These are phyloP conservation scores for Diarsia mendica DNA, from an alignment of 2,888 invertebrate genomes.

Conservation along the genomic window DNA sequence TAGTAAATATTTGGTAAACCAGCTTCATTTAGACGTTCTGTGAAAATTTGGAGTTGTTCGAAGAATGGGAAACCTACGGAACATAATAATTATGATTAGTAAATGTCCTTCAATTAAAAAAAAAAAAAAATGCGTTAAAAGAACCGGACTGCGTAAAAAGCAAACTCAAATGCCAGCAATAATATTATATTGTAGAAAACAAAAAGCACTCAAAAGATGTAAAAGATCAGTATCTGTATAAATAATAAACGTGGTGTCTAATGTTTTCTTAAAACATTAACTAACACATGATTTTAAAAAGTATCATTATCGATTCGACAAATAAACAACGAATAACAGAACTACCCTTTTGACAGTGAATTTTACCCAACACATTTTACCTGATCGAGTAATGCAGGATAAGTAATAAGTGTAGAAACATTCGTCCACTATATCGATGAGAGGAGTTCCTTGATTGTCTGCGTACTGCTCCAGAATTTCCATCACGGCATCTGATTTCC, in stretches of 20 bases:
- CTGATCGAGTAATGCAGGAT: constrained; percentile 71
- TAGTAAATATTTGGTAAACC: constrained; percentile 76
- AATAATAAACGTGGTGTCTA: neutral
- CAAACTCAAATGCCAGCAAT: neutral
- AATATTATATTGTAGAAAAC: neutral
- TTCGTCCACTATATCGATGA: constrained; percentile 73
- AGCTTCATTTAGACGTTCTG: constrained; percentile 73
- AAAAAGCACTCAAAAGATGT: neutral
- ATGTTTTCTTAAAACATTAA: neutral
- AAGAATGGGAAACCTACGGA: constrained; percentile 73
- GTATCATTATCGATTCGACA: neutral
- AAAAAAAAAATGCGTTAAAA: too few species aligned
- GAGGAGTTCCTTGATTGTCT: constrained; percentile 65
- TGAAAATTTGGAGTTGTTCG: constrained; percentile 67
- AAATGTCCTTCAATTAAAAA: neutral
- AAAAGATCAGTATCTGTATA: neutral
- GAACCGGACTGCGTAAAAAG: neutral
- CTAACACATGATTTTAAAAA: neutral
- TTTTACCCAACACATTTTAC: too few species aligned
- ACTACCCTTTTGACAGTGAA: neutral
- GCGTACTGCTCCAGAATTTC: constrained; percentile 67
- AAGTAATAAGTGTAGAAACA: constrained; percentile 72
- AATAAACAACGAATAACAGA: neutral
- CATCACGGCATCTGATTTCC: constrained; percentile 70
- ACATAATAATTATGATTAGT: neutral